Conservation (phyloP, 2,797 vertebrate genomes). For the Geotrypetes seraphini region DNA sequence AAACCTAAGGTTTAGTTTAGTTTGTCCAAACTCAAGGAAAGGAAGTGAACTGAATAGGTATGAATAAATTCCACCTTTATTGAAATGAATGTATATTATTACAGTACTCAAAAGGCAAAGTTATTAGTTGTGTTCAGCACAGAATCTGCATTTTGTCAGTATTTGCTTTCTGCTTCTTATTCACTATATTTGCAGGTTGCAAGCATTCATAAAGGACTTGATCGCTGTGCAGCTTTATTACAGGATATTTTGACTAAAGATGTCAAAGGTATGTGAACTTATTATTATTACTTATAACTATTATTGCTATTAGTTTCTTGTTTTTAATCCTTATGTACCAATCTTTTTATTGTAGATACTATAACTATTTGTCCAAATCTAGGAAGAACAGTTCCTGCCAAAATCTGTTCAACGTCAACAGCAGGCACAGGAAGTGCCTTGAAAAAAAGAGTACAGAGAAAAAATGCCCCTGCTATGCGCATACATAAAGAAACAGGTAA, state of each 20-base stretch:
- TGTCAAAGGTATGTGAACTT: slow-evolving; percentile 43
- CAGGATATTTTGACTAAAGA: slow-evolving; percentile 67
- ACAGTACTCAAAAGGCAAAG: too few species aligned
- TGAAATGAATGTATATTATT: too few species aligned
- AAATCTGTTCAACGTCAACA: slow-evolving; percentile 32
- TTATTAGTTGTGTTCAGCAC: too few species aligned
- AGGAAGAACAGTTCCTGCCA: slow-evolving; percentile 23
- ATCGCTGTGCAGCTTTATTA: slow-evolving; percentile 76
- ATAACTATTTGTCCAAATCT: slow-evolving; percentile 20
- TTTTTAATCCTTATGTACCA: slow-evolving; percentile 18
- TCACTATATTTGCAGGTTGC: slow-evolving; percentile 53
- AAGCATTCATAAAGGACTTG: slow-evolving; percentile 58
- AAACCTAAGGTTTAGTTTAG: too few species aligned
- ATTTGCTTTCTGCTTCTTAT: too few species aligned
- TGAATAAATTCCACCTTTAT: too few species aligned
- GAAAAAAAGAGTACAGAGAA: slow-evolving; percentile 55
- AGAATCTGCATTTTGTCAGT: too few species aligned
- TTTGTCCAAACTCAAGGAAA: too few species aligned
- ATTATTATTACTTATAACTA: slow-evolving; percentile 6
- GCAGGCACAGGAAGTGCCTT: slow-evolving; percentile 33
- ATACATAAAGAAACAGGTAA: slow-evolving; percentile 54
- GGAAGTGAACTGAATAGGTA: too few species aligned
- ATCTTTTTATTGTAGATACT: slow-evolving; percentile 37
- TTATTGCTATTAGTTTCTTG: neutral
- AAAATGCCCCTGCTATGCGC: slow-evolving; percentile 11